Percentiles rank a stretch among this genome's conserved stretches.
Evolutionary conservation across 2,888 invertebrate genomes (phyloP).

Genomic region (Acholoe squamosa): DNA sequence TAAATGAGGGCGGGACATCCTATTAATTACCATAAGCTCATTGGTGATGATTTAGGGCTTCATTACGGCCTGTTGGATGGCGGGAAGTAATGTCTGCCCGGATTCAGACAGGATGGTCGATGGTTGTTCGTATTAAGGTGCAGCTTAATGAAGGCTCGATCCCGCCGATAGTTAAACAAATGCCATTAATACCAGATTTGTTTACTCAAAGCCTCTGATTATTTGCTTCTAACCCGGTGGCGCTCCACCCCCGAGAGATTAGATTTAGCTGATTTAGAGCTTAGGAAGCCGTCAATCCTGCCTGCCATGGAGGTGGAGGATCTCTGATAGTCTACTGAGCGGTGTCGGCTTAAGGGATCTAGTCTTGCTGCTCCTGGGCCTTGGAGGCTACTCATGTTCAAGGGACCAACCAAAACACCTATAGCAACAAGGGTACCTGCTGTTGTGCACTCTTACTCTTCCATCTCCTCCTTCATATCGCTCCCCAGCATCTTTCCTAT

Average conservation of each 20-base stretch:
- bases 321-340: neutral
- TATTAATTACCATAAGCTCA: constrained; percentile 60
- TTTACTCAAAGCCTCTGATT: constrained; percentile 23
- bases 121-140: neutral
- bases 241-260: neutral
- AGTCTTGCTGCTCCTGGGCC: neutral
- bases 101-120: constrained; percentile 10
- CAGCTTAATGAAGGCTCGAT: constrained; percentile 31
- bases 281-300: constrained; percentile 23
- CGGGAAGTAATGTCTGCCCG: constrained; percentile 8
- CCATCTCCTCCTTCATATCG: neutral
- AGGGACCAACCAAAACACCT: neutral
- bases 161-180: constrained; percentile 15
- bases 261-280: constrained; percentile 19
- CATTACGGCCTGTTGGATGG: constrained; percentile 39
- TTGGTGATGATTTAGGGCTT: constrained; percentile 49
- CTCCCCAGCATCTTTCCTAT: neutral
- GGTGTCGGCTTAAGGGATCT: neutral
- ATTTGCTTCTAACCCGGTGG: constrained; percentile 4
- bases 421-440: neutral
- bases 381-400: neutral
- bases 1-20: constrained; percentile 49
- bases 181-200: constrained; percentile 42
- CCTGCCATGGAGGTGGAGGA: neutral
- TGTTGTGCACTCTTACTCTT: neutral